A percentile compares a stretch with the other conserved stretches of the same genome.
phyloP scores from a whole-genome alignment of 2,888 invertebrate genomes.

The Exocentrus adspersus region DNA sequence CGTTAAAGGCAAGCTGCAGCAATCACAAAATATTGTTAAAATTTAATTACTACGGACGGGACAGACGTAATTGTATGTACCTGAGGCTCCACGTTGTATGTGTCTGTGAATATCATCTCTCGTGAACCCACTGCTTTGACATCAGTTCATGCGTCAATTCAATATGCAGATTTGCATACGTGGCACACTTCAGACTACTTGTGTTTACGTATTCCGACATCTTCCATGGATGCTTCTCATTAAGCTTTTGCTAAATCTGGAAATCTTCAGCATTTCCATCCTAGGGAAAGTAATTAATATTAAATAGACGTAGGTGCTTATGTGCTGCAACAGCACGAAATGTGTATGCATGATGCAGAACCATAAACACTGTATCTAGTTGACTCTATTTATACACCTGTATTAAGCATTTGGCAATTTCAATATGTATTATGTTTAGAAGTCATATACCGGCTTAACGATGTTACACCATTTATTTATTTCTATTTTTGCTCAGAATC shows the following conservation, averaged over 20 bases:
- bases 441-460: too few species aligned
- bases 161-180: conserved; percentile 28
- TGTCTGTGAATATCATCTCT: neutral
- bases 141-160: conserved; percentile 27
- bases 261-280: neutral
- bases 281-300: neutral
- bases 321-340: neutral
- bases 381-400: too few species aligned
- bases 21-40: conserved; percentile 1
- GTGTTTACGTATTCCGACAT: conserved; percentile 7
- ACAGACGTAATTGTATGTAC: neutral
- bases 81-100: neutral
- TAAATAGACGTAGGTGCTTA: neutral
- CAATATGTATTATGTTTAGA: too few species aligned
- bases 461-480: too few species aligned
- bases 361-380: neutral
- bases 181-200: conserved; percentile 12
- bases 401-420: too few species aligned
- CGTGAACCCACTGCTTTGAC: conserved; percentile 20
- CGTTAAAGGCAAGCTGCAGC: neutral
- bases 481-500: too few species aligned
- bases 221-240: conserved; percentile 8
- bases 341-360: neutral
- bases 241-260: neutral
- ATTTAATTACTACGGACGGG: neutral